Percentiles rank a stretch among this genome's conserved stretches.
Evolutionary conservation across 2,888 invertebrate genomes (phyloP).

Genomic region (Scotopteryx bipunctaria): DNA sequence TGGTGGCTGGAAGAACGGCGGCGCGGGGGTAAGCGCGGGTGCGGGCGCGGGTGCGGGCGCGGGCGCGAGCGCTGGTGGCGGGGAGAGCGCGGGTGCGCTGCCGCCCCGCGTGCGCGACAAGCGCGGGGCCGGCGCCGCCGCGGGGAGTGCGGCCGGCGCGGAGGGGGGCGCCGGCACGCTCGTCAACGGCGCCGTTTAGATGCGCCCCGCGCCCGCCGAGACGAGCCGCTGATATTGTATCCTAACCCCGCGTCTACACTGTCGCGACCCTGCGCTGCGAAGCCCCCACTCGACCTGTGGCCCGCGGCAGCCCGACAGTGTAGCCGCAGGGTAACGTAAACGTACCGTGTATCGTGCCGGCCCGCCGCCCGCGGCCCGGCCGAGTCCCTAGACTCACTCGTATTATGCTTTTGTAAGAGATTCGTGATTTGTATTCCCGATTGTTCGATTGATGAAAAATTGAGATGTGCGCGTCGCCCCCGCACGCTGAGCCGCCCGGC

Average conservation of each 20-base stretch:
- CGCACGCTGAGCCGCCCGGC: constrained; percentile 40
- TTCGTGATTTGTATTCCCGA: constrained; percentile 82
- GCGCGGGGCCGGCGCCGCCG: constrained; percentile 69
- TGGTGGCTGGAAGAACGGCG: constrained; percentile 76
- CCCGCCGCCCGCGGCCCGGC: constrained; percentile 28
- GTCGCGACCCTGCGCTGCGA: constrained; percentile 38
- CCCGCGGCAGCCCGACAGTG: too few species aligned
- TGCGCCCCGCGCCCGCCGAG: constrained; percentile 28
- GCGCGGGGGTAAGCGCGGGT: constrained; percentile 19
- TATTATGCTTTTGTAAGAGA: constrained; percentile 82
- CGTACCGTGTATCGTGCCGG: constrained; percentile 34
- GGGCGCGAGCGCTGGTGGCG: constrained; percentile 36
- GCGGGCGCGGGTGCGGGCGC: constrained; percentile 41
- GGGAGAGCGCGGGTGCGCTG: constrained; percentile 24
- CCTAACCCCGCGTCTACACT: too few species aligned
- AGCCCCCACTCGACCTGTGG: too few species aligned
- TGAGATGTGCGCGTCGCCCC: constrained; percentile 75
- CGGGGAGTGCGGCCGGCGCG: constrained; percentile 56
- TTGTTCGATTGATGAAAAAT: constrained; percentile 77
- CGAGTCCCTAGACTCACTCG: constrained; percentile 30
- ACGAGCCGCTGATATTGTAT: too few species aligned
- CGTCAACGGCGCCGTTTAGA: constrained; percentile 86
- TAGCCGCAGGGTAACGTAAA: too few species aligned
- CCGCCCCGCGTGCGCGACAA: constrained; percentile 41
- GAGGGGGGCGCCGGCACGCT: constrained; percentile 85